Percentiles rank a stretch among this genome's conserved stretches.
Evolutionary conservation across 2,797 vertebrate genomes (phyloP).

Genomic region (Notolabrus celidotus): DNA sequence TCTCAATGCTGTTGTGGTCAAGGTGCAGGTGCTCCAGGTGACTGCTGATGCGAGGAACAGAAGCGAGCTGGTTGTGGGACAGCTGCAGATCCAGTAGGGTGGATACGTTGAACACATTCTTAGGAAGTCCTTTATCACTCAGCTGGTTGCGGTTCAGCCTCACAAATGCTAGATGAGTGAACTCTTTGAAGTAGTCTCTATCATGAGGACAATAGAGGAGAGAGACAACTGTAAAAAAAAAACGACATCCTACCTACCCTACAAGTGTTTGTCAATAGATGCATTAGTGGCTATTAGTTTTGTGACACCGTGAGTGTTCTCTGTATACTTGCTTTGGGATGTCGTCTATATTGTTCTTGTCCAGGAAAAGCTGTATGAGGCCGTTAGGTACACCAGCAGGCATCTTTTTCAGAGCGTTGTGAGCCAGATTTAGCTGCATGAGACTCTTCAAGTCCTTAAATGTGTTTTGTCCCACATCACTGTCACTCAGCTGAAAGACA

Average conservation of each 20-base stretch:
- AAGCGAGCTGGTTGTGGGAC: constrained; percentile 93
- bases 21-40: constrained; percentile 96
- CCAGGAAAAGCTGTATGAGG: constrained; percentile 95
- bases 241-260: not conserved
- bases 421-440: constrained; percentile 96
- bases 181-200: constrained; percentile 90
- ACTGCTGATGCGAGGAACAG: constrained; percentile 88
- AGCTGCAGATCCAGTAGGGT: constrained; percentile 94
- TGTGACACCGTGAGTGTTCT: not conserved
- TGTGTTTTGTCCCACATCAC: constrained; percentile 89
- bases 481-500: constrained; percentile 83
- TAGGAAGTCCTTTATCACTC: constrained; percentile 93
- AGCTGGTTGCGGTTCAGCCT: constrained; percentile 95
- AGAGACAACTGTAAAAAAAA: constrained; percentile 6
- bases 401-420: constrained; percentile 94
- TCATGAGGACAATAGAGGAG: not conserved
- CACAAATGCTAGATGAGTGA: constrained; percentile 92
- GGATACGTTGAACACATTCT: constrained; percentile 92
- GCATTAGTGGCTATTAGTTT: not conserved
- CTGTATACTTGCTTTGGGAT: constrained; percentile 85
- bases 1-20: constrained; percentile 95
- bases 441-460: constrained; percentile 94
- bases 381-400: constrained; percentile 88
- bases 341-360: constrained; percentile 93
- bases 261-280: not conserved